Percentiles rank a stretch among this genome's conserved stretches.
Conservation (phyloP, 2,797 vertebrate species). For the Gymnoscopelus microlampas region DNA sequence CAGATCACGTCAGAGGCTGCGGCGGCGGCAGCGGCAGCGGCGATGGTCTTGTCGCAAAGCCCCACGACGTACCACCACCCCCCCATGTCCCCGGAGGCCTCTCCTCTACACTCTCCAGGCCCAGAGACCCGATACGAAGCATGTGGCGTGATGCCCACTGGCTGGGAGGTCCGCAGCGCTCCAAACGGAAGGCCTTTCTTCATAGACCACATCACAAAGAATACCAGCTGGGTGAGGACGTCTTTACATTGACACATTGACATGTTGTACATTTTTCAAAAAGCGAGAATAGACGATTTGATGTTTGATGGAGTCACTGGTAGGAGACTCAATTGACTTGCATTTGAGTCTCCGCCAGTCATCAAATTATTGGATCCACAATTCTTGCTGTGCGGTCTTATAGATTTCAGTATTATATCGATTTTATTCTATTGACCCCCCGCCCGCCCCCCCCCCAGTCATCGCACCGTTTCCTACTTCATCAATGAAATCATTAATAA, state of each 20-base stretch:
- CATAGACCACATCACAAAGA: conserved; percentile 94
- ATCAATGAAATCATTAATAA: conserved; percentile 11
- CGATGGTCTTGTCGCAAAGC: conserved; percentile 57
- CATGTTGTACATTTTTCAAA: too few species aligned
- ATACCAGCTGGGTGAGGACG: conserved; percentile 90
- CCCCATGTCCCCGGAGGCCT: conserved; percentile 54
- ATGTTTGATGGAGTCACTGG: too few species aligned
- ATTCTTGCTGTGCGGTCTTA: not conserved
- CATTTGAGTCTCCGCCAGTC: too few species aligned
- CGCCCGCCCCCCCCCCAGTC: too few species aligned
- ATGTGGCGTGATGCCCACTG: conserved; percentile 84
- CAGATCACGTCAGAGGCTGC: conserved; percentile 72
- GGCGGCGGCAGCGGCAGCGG: conserved; percentile 58
- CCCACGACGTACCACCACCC: conserved; percentile 58
- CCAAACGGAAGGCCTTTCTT: conserved; percentile 94
- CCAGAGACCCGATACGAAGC: conserved; percentile 67
- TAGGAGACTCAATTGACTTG: too few species aligned
- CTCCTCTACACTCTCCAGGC: conserved; percentile 67
- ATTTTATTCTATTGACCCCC: too few species aligned
- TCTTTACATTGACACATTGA: not conserved
- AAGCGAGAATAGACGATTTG: too few species aligned
- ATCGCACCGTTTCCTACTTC: not conserved
- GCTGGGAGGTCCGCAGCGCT: conserved; percentile 93
- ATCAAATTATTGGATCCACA: too few species aligned
- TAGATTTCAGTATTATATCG: too few species aligned